Percentiles rank a stretch among this genome's conserved stretches.
Evolutionary conservation across 2,797 vertebrate species (phyloP).

Genomic region (Esox lucius): DNA sequence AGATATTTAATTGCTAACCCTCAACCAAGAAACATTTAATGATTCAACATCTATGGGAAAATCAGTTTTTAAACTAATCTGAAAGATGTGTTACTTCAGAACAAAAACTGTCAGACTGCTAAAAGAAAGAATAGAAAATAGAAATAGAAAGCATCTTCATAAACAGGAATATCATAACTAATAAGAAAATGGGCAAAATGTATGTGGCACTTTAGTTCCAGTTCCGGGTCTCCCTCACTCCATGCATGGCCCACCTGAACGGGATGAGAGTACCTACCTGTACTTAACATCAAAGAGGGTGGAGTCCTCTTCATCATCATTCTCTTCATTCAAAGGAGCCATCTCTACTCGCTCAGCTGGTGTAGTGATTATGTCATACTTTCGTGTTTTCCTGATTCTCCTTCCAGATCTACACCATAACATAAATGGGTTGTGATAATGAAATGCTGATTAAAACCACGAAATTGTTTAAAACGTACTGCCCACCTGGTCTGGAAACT

Average conservation of each 20-base stretch:
- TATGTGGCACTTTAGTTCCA: not conserved
- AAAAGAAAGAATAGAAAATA: not conserved
- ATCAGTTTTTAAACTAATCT: not conserved
- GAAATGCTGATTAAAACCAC: conserved; percentile 2
- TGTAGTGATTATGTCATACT: conserved; percentile 97
- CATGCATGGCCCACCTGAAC: not conserved
- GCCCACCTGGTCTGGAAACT: not conserved
- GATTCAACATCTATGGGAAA: conserved; percentile 3
- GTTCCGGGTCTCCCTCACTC: not conserved
- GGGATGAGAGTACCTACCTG: conserved; percentile 72
- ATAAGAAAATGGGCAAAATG: not conserved
- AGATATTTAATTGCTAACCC: no score
- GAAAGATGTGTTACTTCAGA: no score
- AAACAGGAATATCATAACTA: not conserved
- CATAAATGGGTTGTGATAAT: conserved; percentile 15
- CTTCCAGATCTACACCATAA: conserved; percentile 79
- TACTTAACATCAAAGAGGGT: conserved; percentile 97
- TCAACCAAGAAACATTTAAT: not conserved
- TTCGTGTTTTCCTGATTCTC: conserved; percentile 89
- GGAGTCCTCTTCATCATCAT: conserved; percentile 91
- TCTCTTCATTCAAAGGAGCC: conserved; percentile 93
- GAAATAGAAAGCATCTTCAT: not conserved
- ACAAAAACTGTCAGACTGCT: no score
- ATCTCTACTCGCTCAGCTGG: conserved; percentile 94
- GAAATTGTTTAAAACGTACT: not conserved